A percentile compares a stretch with the other conserved stretches of the same genome.
Conservation (phyloP, 2,113 vertebrate genomes). For the Crotalus helleri region DNA sequence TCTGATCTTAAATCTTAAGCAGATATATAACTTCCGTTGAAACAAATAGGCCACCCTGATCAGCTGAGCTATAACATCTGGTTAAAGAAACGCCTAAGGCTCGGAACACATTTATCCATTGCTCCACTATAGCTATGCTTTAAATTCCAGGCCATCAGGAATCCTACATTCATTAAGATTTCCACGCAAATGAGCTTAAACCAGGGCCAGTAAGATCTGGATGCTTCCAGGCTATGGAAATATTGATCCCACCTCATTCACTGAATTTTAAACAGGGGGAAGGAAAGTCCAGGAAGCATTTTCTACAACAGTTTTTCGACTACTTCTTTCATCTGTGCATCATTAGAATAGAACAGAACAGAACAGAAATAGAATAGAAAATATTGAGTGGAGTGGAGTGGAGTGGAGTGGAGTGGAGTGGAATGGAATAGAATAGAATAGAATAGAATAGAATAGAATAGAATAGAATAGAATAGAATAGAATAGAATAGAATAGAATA, state of each 20-base stretch:
- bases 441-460: no score
- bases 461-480: no score
- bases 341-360: no score
- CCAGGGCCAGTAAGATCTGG: neutral
- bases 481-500: no score
- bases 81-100: neutral
- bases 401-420: no score
- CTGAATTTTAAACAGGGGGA: no score
- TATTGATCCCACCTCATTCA: neutral
- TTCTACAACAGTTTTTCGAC: neutral
- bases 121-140: neutral
- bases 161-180: neutral
- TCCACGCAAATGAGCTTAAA: neutral
- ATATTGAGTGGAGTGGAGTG: no score
- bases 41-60: neutral
- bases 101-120: neutral
- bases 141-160: neutral
- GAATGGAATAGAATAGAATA: no score
- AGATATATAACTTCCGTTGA: neutral
- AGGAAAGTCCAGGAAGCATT: neutral
- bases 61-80: neutral
- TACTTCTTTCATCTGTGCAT: neutral
- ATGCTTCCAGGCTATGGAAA: neutral
- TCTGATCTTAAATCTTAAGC: neutral
- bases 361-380: no score